phyloP scores from a whole-genome alignment of 2,113 vertebrate genomes.

The Caloenas nicobarica region DNA sequence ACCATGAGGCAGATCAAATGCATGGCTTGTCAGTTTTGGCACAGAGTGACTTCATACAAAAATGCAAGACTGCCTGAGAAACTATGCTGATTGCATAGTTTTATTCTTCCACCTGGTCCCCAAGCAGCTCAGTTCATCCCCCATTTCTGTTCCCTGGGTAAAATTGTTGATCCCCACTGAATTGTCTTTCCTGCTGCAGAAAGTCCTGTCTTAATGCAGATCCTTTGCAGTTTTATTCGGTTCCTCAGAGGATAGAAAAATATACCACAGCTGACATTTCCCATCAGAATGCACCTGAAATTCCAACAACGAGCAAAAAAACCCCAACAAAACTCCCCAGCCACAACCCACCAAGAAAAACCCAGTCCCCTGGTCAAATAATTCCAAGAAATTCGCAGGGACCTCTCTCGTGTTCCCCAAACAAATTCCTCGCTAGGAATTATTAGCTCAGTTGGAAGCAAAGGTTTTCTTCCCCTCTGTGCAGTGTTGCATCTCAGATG shows the following conservation, averaged over 20 bases:
- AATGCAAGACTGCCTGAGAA: background rate
- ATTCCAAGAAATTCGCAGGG: background rate
- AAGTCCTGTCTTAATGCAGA: background rate
- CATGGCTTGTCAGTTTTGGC: background rate
- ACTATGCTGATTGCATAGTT: background rate
- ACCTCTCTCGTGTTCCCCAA: background rate
- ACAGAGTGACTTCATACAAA: background rate
- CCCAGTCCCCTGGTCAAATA: fast-evolving
- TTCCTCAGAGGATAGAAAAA: background rate
- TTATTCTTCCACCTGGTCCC: background rate
- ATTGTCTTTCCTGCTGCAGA: background rate
- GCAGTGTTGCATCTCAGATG: background rate
- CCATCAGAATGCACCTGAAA: background rate
- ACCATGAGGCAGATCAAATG: background rate
- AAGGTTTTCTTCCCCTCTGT: background rate
- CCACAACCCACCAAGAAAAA: background rate
- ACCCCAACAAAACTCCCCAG: background rate
- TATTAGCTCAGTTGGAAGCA: background rate
- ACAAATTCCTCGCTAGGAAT: conserved; percentile 15
- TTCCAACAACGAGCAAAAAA: background rate
- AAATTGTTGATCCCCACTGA: background rate
- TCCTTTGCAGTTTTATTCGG: background rate
- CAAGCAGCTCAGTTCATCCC: background rate
- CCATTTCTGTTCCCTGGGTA: background rate
- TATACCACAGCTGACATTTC: background rate